Base-by-base conservation (phyloP, 1,140 invertebrate genomes). In the Aphelenchoides fujianensis region DNA sequence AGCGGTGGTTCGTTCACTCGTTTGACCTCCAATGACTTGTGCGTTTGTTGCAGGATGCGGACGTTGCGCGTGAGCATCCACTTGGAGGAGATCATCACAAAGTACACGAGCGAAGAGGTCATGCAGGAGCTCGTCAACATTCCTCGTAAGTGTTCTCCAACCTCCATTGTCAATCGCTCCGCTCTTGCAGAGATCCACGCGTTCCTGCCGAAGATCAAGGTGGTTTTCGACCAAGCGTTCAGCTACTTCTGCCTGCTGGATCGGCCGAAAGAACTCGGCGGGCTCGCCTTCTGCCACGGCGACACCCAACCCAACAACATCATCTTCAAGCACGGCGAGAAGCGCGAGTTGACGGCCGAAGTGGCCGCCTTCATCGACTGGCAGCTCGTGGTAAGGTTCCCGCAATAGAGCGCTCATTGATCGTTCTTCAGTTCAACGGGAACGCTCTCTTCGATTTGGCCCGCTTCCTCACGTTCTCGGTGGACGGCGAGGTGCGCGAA, bases 261-360 rank as follows among this genome's bases (percentile, higher is more conserved):
- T 5, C 5, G 23, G 19, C 55, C 55, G 23, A 59, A 59, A 23
- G 5, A 59, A 59, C 34, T 7, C 23, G 19, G 34, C 34, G 23
- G 5, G 23, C 55, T 59, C 5, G 5, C 5, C 12, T 59, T 59
- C 5, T 59, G 5, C 23, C 34, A 31, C 27, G 63, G 63, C 16
- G 63, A 66, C 7, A 66, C 32, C n/a, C 63, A 66, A 35, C 63
- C 63, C 19, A 66, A 66, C 31, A 66, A 66, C 36, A 3, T 66
- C 27, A 32, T 66, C 16, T 66, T 66, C 34, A 31, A 3, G n/a
- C n/a, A 12, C 32, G 31, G 53, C n/a, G n/a, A 66, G 53, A 12
- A 66, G 23, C 36, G 63, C 1, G 31, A 34, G n/a, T 66, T 35
- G 3, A 66, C 63, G 0, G 27, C 16, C 34, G 32, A 66, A 35